Evolutionary conservation across 2,797 vertebrate genomes (phyloP).

Genomic region (Pseudochaenichthys georgianus): DNA sequence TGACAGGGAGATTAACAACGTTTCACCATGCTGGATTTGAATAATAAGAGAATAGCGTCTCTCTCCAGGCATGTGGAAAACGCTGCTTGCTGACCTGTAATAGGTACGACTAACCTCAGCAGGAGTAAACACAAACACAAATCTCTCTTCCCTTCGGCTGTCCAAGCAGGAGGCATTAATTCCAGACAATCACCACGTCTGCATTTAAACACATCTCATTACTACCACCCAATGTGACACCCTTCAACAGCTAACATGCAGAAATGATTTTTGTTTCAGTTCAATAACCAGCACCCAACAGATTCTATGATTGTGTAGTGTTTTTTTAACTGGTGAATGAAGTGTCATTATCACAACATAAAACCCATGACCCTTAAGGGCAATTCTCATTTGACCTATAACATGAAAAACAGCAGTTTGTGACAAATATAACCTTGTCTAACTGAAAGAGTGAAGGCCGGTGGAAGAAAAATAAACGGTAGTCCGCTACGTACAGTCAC

Average conservation of each 20-base stretch:
- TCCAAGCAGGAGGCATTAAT: constrained; percentile 62
- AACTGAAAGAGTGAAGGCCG: constrained; percentile 29
- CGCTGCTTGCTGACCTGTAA: constrained; percentile 46
- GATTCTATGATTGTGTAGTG: constrained; percentile 26
- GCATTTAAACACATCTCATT: constrained; percentile 68
- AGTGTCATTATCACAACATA: constrained; percentile 52
- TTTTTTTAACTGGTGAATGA: constrained; percentile 37
- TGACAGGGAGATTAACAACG: constrained; percentile 33
- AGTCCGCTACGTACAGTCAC: constrained; percentile 68
- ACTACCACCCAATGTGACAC: constrained; percentile 45
- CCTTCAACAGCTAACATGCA: constrained; percentile 56
- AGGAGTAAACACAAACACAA: constrained; percentile 74
- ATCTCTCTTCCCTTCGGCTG: constrained; percentile 55
- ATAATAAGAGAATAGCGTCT: constrained; percentile 9
- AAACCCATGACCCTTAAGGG: constrained; percentile 36
- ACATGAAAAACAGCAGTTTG: constrained; percentile 41
- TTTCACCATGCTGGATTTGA: constrained; percentile 18
- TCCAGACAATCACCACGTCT: constrained; percentile 62
- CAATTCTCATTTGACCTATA: constrained; percentile 53
- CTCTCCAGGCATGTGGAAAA: constrained; percentile 41
- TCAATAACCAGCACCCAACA: constrained; percentile 21
- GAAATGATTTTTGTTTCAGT: constrained; percentile 53
- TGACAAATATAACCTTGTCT: constrained; percentile 46
- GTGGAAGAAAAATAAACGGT: constrained; percentile 33
- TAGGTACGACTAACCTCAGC: constrained; percentile 64